Base-by-base conservation (phyloP, 2,113 vertebrate genomes). In the Microtus richardsoni region DNA sequence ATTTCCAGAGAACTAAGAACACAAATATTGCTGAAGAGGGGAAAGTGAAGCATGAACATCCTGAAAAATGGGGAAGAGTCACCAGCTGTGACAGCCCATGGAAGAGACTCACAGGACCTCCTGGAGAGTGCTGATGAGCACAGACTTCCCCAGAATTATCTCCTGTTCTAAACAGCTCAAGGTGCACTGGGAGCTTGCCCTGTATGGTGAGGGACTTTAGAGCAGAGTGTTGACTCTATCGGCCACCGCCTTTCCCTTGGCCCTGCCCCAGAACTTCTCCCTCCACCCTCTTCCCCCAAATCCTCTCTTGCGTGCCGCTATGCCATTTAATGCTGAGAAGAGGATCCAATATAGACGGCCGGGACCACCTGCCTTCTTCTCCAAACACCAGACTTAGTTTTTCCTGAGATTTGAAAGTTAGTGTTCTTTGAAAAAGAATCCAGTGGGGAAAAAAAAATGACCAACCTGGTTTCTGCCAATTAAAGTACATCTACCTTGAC, bases 1-100 rank as follows among this genome's bases (percentile, higher is more conserved):
- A 94, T 97, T 96, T 86, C 41, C 68, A 86, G 95, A 96, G 92
- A 96, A 30, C 68, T 86, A 97, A 96, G 86, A 77, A 71, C 96
- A 93, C 0, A 28, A 97, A 95, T 77, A 95, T 91, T 96, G 94
- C 90, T 74, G 85, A 66, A 91, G 28, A n/a, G 73, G 49, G 30
- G 94, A 95, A 97, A 95, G n/a, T 9, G 82, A 97, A 97, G 91
- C 7, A 47, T 88, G 91, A 93, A 73, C 77, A 62, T 89, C 13
- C 22, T 94, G 62, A 79, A 94, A 94, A 96, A 90, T 82, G 82
- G 70, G 89, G 71, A 96, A 85, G 41, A 41, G 71, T 93, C 36
- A 33, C 26, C 47, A 30, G 33, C 33, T 5, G 0, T 39, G 66
- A 21, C n/a, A n/a, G n/a, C 7, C 54, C 13, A 16, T 77, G 36